Conservation (phyloP, 2,888 invertebrate genomes). For the Pantelozetes paolii region DNA sequence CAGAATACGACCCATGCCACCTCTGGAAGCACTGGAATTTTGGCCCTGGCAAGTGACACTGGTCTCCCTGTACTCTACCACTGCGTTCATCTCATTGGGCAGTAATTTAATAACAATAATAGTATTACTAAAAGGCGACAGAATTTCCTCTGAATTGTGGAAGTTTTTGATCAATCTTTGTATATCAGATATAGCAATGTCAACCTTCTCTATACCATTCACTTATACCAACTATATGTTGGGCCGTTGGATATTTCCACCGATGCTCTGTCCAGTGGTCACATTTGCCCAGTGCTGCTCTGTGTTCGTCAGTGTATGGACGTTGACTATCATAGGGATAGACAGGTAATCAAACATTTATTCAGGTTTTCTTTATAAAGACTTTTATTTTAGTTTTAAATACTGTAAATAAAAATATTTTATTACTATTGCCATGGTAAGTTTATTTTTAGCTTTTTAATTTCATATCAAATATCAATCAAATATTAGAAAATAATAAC, state of each 20-base stretch:
- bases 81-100: constrained; percentile 33
- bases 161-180: constrained; percentile 31
- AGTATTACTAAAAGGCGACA: constrained; percentile 24
- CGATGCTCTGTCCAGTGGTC: constrained; percentile 30
- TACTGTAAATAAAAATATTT: no score
- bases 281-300: constrained; percentile 38
- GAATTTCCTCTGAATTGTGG: constrained; percentile 28
- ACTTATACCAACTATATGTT: constrained; percentile 17
- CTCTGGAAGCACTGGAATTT: background rate
- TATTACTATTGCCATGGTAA: no score
- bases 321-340: constrained; percentile 36
- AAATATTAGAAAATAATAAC: no score
- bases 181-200: constrained; percentile 35
- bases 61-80: constrained; percentile 1
- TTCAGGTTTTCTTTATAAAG: no score
- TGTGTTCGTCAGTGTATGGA: constrained; percentile 39
- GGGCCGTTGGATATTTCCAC: constrained; percentile 34
- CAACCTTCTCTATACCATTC: constrained; percentile 36
- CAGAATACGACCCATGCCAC: background rate
- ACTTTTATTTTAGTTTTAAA: no score
- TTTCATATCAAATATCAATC: no score
- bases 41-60: constrained; percentile 3
- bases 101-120: constrained; percentile 33
- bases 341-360: constrained; percentile 30
- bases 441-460: no score